These are phyloP conservation scores for Gryllus bimaculatus DNA, from an alignment of 1,140 invertebrate genomes.

Conservation along the genomic window DNA sequence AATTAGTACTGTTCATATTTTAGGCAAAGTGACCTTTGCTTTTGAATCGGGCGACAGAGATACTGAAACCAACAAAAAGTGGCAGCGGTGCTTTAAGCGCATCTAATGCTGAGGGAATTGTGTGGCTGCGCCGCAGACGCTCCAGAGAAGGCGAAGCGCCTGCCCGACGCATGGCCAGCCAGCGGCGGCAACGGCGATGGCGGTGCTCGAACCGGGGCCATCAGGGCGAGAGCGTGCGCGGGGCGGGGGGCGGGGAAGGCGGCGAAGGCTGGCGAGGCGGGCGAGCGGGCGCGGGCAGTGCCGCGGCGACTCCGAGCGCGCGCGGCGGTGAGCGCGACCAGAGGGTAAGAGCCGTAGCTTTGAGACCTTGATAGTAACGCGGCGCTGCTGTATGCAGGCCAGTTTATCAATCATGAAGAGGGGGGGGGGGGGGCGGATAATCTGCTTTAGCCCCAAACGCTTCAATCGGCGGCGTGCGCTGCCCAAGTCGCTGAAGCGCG, in stretches of 20 bases:
- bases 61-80: too few relatives aligned
- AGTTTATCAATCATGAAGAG: constrained; percentile 52
- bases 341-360: background rate
- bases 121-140: too few relatives aligned
- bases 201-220: constrained; percentile 20
- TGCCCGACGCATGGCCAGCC: too few relatives aligned
- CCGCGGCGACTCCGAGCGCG: constrained; percentile 3
- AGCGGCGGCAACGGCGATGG: background rate
- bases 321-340: background rate
- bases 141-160: too few relatives aligned
- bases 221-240: constrained; percentile 26
- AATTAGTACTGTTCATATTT: too few relatives aligned
- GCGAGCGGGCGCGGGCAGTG: background rate
- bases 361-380: constrained; percentile 3
- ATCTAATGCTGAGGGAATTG: too few relatives aligned
- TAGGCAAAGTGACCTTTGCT: too few relatives aligned
- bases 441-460: constrained; percentile 44
- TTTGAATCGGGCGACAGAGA: too few relatives aligned
- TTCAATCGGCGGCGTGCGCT: constrained; percentile 11
- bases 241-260: constrained; percentile 25
- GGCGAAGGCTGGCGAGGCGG: too few relatives aligned
- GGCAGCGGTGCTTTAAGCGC: too few relatives aligned
- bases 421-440: too few relatives aligned
- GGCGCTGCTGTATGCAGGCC: constrained; percentile 22
- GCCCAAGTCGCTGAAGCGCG: background rate